These are phyloP conservation scores for Ypsolopha scabrella DNA, from an alignment of 2,888 invertebrate genomes.

Conservation along the genomic window DNA sequence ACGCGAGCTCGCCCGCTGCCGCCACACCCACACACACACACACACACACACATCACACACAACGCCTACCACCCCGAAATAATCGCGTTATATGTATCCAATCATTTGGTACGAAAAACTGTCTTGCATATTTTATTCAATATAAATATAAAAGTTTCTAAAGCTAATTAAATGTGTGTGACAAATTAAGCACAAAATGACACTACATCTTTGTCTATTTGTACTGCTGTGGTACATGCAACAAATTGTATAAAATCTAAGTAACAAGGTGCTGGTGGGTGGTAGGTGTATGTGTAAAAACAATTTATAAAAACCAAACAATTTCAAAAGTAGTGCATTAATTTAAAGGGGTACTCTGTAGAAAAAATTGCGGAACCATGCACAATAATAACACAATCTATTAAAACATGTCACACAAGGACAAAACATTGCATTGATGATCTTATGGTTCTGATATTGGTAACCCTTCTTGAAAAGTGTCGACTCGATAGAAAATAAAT, in stretches of 20 bases:
- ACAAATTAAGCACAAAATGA: not conserved
- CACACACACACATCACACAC: not conserved
- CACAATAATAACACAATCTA: too few relatives aligned
- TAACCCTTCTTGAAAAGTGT: not conserved
- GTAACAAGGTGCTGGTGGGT: conserved; percentile 13
- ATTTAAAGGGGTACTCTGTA: not conserved
- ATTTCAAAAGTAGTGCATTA: not conserved
- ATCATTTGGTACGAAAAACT: too few relatives aligned
- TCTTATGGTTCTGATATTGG: too few relatives aligned
- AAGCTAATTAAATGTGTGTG: not conserved
- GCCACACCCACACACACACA: conserved; percentile 10
- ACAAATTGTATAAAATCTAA: conserved; percentile 14
- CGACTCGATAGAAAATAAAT: not conserved
- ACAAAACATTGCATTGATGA: too few relatives aligned
- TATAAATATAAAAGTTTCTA: too few relatives aligned
- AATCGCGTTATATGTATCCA: too few relatives aligned
- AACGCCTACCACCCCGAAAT: too few relatives aligned
- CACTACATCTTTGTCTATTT: not conserved
- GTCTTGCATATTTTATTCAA: too few relatives aligned
- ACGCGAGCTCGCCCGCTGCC: conserved; percentile 16
- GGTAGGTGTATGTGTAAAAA: conserved; percentile 15
- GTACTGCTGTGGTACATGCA: conserved; percentile 20
- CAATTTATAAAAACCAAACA: not conserved
- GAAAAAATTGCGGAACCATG: not conserved
- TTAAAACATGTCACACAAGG: too few relatives aligned